These are phyloP conservation scores for Dendroctonus valens DNA, from an alignment of 1,140 invertebrate species.

Conservation along the genomic window DNA sequence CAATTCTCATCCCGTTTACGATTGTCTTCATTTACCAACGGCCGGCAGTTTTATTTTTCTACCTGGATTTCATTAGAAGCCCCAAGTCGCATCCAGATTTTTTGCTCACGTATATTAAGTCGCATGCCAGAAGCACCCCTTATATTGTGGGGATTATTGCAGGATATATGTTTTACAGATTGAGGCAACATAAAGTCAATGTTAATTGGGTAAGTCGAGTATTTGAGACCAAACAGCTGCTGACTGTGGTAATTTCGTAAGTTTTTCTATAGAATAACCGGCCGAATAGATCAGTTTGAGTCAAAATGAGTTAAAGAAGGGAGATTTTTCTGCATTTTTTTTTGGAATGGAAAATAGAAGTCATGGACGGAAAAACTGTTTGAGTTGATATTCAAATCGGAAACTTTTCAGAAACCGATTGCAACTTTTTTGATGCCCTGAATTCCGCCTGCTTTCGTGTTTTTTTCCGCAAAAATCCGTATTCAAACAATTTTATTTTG, in stretches of 20 bases:
- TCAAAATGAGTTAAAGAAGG: no score
- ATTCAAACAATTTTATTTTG: no score
- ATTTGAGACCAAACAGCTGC: background rate
- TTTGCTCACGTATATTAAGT: conserved; percentile 54
- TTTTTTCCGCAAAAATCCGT: no score
- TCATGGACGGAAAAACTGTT: no score
- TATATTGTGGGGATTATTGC: conserved; percentile 57
- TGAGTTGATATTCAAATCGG: no score
- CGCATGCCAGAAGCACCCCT: conserved; percentile 55
- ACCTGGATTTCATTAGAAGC: conserved; percentile 52
- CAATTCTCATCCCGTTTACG: conserved; percentile 49
- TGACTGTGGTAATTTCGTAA: background rate
- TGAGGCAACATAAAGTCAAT: conserved; percentile 40
- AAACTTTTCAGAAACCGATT: no score
- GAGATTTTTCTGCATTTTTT: no score
- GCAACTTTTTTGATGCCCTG: no score
- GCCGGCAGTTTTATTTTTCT: conserved; percentile 54
- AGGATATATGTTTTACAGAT: conserved; percentile 52
- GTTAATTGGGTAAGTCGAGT: conserved; percentile 27
- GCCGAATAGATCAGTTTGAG: no score
- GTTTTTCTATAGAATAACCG: no score
- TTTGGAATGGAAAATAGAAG: no score
- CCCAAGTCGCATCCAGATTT: conserved; percentile 53
- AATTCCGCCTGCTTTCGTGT: no score
- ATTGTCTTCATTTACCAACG: conserved; percentile 51